Evolutionary conservation across 2,113 vertebrate species (phyloP).

Genomic region (Microtus richardsoni): DNA sequence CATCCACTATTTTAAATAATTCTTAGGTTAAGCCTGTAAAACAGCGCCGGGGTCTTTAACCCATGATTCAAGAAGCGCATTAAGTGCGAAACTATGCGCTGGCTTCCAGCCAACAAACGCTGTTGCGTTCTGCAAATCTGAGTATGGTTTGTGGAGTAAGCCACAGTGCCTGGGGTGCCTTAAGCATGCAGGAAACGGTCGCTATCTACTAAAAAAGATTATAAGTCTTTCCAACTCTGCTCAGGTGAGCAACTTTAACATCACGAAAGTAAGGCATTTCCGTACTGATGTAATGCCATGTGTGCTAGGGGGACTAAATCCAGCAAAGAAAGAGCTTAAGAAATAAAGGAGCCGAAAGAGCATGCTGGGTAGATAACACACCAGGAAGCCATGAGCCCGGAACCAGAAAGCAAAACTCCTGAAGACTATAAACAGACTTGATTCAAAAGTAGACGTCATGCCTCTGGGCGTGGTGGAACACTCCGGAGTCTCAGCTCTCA

Average conservation of each 20-base stretch:
- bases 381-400: not conserved
- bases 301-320: not conserved
- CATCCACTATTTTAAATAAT: not conserved
- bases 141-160: not conserved
- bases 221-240: not conserved
- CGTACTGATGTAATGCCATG: not conserved
- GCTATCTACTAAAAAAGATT: not conserved
- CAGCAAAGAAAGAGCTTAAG: not conserved
- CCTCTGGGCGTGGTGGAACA: not conserved
- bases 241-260: not conserved
- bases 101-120: not conserved
- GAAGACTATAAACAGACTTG: not conserved
- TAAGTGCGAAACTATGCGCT: not conserved
- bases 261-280: not conserved
- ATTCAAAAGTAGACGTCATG: not conserved
- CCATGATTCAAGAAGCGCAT: not conserved
- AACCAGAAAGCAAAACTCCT: not conserved
- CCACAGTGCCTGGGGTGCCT: not conserved
- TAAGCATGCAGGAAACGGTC: not conserved
- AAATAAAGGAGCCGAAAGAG: not conserved
- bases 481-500: not conserved
- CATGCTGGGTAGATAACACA: not conserved
- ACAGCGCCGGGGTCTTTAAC: not conserved
- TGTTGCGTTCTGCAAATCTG: not conserved
- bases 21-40: not conserved